These are phyloP conservation scores for Barnardius zonarius DNA, from an alignment of 2,113 vertebrate genomes.

Conservation along the genomic window DNA sequence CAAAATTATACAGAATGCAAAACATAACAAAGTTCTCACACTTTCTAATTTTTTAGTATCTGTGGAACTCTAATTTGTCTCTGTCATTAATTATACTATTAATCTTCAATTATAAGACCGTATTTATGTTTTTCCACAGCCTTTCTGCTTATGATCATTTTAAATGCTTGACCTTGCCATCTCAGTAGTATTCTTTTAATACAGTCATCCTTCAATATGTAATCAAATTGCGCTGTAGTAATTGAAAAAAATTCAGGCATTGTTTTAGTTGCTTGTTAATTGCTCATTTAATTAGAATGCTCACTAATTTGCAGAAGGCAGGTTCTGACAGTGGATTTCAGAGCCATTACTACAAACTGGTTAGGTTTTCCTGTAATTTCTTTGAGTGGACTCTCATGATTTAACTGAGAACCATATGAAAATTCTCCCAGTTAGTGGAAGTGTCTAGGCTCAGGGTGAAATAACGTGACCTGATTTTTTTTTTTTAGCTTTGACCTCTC, in stretches of 20 bases:
- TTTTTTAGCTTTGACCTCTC: slow-evolving; percentile 23
- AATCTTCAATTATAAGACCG: background rate
- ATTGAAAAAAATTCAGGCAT: background rate
- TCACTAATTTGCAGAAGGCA: background rate
- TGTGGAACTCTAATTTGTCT: background rate
- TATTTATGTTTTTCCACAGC: background rate
- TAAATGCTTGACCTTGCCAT: background rate
- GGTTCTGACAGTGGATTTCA: background rate
- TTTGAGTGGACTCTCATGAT: slow-evolving; percentile 16
- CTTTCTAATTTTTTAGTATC: background rate
- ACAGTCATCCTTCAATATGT: background rate
- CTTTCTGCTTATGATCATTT: background rate
- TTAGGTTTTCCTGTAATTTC: slow-evolving; percentile 51
- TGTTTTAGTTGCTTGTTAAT: slow-evolving; percentile 13
- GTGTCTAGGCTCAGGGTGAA: slow-evolving; percentile 10
- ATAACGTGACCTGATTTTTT: slow-evolving; percentile 9
- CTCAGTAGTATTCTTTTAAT: background rate
- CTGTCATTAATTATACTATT: background rate
- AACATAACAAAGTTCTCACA: background rate
- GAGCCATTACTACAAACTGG: slow-evolving; percentile 29
- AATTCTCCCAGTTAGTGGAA: slow-evolving; percentile 40
- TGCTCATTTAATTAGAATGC: background rate
- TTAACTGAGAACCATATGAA: slow-evolving; percentile 31
- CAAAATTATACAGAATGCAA: background rate
- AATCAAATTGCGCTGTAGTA: slow-evolving; percentile 6